Conservation (phyloP, 2,113 vertebrate genomes). For the Percopsis transmontana region DNA sequence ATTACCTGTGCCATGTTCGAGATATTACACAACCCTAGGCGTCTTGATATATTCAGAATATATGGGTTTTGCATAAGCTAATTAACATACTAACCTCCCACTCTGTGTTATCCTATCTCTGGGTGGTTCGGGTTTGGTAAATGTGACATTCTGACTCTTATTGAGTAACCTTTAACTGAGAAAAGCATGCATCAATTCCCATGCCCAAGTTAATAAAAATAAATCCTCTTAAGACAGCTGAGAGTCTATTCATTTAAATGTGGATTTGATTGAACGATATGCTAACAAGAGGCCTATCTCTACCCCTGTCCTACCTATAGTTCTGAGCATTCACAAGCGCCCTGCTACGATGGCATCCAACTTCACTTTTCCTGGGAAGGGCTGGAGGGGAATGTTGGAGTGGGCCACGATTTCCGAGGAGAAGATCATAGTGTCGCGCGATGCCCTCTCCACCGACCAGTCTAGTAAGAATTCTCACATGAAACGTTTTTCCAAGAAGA, state of each 20-base stretch:
- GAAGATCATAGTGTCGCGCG: conserved; percentile 90
- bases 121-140: conserved; percentile 3
- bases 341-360: conserved; percentile 84
- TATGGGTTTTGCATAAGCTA: conserved; percentile 20
- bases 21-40: not conserved
- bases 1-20: conserved; percentile 12
- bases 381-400: conserved; percentile 93
- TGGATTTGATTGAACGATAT: not conserved
- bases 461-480: conserved; percentile 79
- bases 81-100: conserved; percentile 23
- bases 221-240: not conserved
- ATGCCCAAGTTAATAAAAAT: not conserved
- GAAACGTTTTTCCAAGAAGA: not conserved
- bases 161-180: conserved; percentile 16
- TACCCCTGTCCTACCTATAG: conserved; percentile 63
- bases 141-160: conserved; percentile 32
- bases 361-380: conserved; percentile 95
- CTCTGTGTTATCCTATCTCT: conserved; percentile 17
- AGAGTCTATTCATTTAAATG: not conserved
- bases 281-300: conserved; percentile 1
- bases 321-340: conserved; percentile 94
- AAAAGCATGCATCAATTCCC: not conserved
- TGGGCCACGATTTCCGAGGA: conserved; percentile 94
- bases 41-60: conserved; percentile 18
- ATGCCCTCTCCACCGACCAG: conserved; percentile 84